Base-by-base conservation (phyloP, 2,113 vertebrate species). In the Centrocercus urophasianus region DNA sequence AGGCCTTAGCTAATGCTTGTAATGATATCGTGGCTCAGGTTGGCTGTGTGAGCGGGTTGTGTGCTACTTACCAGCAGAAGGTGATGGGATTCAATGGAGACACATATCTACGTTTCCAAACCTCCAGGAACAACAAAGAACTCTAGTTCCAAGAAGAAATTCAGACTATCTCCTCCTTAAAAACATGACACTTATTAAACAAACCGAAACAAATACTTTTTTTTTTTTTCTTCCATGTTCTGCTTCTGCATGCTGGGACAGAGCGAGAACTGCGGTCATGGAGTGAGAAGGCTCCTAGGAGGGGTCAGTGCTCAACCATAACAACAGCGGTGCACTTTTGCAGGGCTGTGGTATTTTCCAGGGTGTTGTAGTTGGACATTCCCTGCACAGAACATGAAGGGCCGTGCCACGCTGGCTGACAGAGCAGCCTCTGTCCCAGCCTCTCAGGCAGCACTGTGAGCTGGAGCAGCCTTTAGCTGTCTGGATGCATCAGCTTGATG, bases 1-100 rank as follows among this genome's bases (percentile, higher is more conserved):
- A 38, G 17, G 30, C 1, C 6, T 56, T n/a, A 17, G 15, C n/a
- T 6, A 22, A 21, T 34, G 3, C 13, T 10, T 52, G 54, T 13
- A 6, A 3, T 4, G 48, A 16, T 5, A 8, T 0, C 3, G 32
- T 42, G 76, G 52, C 25, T n/a, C 79, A 63, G 42, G 22, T 28
- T 20, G 42, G 40, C 18, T 6, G 32, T 43, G 18, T 0, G 19
- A 66, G 52, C 7, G 10, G 0, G 8, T 4, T 0, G 1, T 14
- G 2, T n/a, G 66, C 1, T 17, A 38, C 76, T 45, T 28, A 11
- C 1, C 48, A 12, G 38, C 5, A 50, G 43, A 30, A 64, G 48
- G 59, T 4, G 59, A 43, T 5, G 1, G 8, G 50, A 11, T 54
- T 72, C 81, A 28, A 1, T 10, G 60, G 15, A 13, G 20, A 10